Evolutionary conservation across 2,888 invertebrate species (phyloP).

Genomic region (Celastrina argiolus): DNA sequence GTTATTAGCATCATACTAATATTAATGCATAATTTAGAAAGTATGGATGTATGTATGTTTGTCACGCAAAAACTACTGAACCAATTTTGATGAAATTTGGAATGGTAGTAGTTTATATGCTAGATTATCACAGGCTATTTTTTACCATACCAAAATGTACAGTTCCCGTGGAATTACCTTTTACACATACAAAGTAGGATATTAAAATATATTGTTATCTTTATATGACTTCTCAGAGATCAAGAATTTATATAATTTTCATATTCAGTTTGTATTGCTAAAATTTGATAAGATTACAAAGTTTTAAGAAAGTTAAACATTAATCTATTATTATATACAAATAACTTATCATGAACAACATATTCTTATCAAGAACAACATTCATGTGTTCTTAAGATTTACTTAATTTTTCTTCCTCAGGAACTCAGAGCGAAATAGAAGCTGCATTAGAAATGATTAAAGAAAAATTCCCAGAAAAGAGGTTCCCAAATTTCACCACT

Average conservation of each 20-base stretch:
- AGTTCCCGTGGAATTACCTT: too few relatives aligned
- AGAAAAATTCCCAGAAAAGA: conserved; percentile 88
- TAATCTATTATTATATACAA: background rate
- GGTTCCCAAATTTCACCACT: conserved; percentile 88
- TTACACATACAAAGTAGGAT: too few relatives aligned
- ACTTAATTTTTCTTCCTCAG: conserved; percentile 51
- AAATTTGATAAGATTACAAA: background rate
- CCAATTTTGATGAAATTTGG: too few relatives aligned
- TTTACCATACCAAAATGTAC: too few relatives aligned
- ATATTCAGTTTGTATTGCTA: background rate
- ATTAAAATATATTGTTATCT: too few relatives aligned
- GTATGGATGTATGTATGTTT: too few relatives aligned
- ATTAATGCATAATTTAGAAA: too few relatives aligned
- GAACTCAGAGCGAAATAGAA: conserved; percentile 86
- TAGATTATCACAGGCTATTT: too few relatives aligned
- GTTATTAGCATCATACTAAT: background rate
- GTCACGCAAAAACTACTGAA: too few relatives aligned
- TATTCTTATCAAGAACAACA: background rate
- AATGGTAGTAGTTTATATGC: background rate
- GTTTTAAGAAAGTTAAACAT: background rate
- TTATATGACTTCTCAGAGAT: background rate
- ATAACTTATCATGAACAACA: background rate
- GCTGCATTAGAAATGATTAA: conserved; percentile 90
- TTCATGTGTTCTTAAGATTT: background rate
- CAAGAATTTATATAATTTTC: background rate